These are phyloP conservation scores for Caenorhabditis sp. DNA, from an alignment of 2,888 invertebrate genomes.

Conservation along the genomic window DNA sequence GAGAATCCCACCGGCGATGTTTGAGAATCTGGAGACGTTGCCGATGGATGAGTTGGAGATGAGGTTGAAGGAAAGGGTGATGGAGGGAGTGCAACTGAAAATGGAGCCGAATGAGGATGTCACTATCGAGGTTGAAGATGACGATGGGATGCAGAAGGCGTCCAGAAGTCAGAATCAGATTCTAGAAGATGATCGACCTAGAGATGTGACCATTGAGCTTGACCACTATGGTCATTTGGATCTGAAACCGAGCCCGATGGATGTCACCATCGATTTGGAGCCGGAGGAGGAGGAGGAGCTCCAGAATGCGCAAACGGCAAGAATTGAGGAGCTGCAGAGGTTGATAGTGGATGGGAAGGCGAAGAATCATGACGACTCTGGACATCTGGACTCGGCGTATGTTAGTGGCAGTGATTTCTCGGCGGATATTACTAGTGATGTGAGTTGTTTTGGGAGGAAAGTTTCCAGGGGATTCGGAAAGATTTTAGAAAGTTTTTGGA, in stretches of 20 bases:
- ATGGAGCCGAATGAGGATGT: not conserved
- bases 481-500: no score
- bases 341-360: conserved; percentile 42
- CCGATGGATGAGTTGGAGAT: conserved; percentile 26
- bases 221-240: no score
- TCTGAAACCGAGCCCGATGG: not conserved
- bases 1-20: not conserved
- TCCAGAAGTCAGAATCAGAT: not conserved
- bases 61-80: not conserved
- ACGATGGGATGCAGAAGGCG: not conserved
- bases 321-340: conserved; percentile 41
- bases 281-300: conserved; percentile 42
- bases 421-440: conserved; percentile 43
- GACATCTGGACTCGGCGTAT: conserved; percentile 55
- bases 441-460: not conserved
- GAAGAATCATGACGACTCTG: conserved; percentile 56
- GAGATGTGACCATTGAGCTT: no score
- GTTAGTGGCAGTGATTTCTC: conserved; percentile 61
- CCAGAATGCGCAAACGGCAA: conserved; percentile 10
- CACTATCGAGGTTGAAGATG: not conserved
- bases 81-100: not conserved
- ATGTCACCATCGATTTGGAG: not conserved
- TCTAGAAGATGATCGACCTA: no score
- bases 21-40: conserved; percentile 38
- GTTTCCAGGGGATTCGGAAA: no score